These are phyloP conservation scores for Auanema sp. DNA, from an alignment of 2,888 invertebrate genomes.

Conservation along the genomic window DNA sequence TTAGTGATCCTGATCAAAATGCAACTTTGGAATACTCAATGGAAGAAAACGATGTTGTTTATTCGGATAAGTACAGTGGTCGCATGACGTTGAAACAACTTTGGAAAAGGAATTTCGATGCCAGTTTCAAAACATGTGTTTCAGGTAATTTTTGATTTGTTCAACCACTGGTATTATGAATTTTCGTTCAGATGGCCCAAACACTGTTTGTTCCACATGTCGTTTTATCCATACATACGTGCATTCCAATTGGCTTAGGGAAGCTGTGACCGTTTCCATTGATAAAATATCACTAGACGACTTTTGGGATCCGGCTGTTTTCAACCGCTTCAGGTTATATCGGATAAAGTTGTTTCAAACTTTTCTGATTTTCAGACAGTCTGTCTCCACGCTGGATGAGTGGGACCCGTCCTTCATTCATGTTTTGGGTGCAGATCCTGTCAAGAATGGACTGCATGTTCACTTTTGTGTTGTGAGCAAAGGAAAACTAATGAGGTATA, in stretches of 20 bases:
- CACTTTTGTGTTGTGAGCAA: constrained; percentile 25
- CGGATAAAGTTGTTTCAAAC: background rate
- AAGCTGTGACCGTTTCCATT: constrained; percentile 51
- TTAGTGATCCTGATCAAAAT: constrained; percentile 61
- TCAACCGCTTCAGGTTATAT: constrained; percentile 50
- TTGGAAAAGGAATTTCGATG: constrained; percentile 54
- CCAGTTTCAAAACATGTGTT: constrained; percentile 53
- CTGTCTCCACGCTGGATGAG: constrained; percentile 28
- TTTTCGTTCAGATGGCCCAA: constrained; percentile 52
- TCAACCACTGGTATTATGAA: constrained; percentile 1
- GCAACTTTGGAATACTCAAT: constrained; percentile 59
- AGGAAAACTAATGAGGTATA: constrained; percentile 15
- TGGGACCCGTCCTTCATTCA: constrained; percentile 38
- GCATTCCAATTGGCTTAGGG: constrained; percentile 39
- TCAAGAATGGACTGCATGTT: constrained; percentile 28
- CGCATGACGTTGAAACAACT: constrained; percentile 42
- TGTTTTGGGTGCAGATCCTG: constrained; percentile 28
- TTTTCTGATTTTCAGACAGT: constrained; percentile 24
- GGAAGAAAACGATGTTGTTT: constrained; percentile 53
- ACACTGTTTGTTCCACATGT: constrained; percentile 55
- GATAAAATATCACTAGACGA: constrained; percentile 45
- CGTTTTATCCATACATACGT: constrained; percentile 49
- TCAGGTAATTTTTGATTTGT: constrained; percentile 36
- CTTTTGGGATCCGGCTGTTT: constrained; percentile 54
- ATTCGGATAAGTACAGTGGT: constrained; percentile 52